Percentiles rank a stretch among this genome's conserved stretches.
Conservation (phyloP, 1,140 invertebrate genomes). For the Eriosoma lanigerum region DNA sequence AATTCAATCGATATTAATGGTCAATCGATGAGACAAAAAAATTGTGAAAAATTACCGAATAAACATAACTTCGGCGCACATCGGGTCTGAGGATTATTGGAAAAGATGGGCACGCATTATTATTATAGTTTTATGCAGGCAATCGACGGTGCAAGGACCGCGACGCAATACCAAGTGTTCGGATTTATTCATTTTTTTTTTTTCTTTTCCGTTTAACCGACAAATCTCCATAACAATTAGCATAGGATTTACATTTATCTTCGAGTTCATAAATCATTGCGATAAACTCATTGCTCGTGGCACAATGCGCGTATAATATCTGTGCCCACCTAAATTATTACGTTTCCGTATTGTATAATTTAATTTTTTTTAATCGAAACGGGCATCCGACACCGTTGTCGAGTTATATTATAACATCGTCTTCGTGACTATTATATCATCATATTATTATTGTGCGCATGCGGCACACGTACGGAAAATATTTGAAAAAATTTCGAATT, state of each 20-base stretch:
- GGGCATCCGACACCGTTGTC: background rate
- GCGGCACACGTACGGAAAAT: no score
- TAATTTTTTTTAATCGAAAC: conserved; percentile 28
- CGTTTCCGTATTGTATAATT: conserved; percentile 48
- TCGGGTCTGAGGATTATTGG: background rate
- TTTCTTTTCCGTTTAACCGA: conserved; percentile 6
- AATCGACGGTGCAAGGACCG: no score
- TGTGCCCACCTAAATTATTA: conserved; percentile 38
- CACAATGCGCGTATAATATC: background rate
- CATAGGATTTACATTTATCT: conserved; percentile 51
- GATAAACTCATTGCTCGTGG: conserved; percentile 44
- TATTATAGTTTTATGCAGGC: no score
- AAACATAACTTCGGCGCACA: background rate
- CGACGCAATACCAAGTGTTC: no score
- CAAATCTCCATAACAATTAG: conserved; percentile 47
- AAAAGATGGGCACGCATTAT: no score
- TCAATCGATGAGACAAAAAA: no score
- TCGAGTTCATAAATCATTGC: conserved; percentile 50
- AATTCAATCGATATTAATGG: no score
- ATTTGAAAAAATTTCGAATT: no score
- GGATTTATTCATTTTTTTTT: background rate
- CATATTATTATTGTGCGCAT: background rate
- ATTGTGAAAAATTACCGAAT: no score
- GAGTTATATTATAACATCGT: background rate
- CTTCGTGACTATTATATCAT: background rate